Conservation (phyloP, 2,888 invertebrate species). For the Heteromyza rotundicornis region DNA sequence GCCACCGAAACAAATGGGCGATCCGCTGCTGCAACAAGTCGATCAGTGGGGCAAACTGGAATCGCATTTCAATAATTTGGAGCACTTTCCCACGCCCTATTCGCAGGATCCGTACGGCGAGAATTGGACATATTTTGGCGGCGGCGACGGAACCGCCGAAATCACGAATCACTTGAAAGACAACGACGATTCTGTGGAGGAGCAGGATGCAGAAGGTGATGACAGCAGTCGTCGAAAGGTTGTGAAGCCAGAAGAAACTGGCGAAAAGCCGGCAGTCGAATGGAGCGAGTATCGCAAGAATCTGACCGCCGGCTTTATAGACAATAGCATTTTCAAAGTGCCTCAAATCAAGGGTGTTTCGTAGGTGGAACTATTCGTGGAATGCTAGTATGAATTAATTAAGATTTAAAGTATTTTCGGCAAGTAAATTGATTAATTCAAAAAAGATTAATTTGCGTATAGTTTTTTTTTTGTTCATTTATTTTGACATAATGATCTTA, state of each 20-base stretch:
- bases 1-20: conserved; percentile 36
- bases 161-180: conserved; percentile 32
- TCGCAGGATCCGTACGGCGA: conserved; percentile 46
- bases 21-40: conserved; percentile 51
- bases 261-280: conserved; percentile 16
- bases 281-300: conserved; percentile 54
- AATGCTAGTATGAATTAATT: too few relatives aligned
- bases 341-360: conserved; percentile 42
- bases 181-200: conserved; percentile 44
- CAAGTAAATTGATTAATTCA: too few relatives aligned
- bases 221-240: conserved; percentile 21
- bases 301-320: conserved; percentile 52
- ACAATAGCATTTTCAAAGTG: conserved; percentile 51
- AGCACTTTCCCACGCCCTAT: conserved; percentile 38
- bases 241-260: conserved; percentile 9
- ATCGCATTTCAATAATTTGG: conserved; percentile 55
- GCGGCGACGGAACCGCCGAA: conserved; percentile 31
- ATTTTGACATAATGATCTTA: neutral
- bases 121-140: conserved; percentile 56
- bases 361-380: too few relatives aligned
- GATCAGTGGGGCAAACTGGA: conserved; percentile 61
- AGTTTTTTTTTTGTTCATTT: neutral
- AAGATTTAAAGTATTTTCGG: too few relatives aligned
- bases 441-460: too few relatives aligned
- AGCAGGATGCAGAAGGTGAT: conserved; percentile 35